Conservation (phyloP, 2,888 invertebrate species). For the Hydrotaea diabolus region DNA sequence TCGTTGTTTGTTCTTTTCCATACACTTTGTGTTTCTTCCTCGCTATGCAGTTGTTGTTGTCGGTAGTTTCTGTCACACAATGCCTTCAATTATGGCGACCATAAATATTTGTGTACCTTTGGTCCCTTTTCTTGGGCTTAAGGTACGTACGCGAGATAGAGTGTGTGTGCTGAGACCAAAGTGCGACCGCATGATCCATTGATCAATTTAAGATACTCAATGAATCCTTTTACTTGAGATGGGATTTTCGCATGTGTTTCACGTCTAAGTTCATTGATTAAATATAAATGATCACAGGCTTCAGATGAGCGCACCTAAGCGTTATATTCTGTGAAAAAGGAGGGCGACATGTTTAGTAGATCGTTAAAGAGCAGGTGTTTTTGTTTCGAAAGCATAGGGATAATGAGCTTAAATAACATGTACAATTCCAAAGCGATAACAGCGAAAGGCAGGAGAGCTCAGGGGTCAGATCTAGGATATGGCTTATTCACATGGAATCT, state of each 20-base stretch:
- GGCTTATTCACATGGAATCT: no score
- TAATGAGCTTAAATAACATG: background rate
- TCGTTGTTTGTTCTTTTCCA: constrained; percentile 22
- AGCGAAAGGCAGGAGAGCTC: no score
- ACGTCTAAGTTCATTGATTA: constrained; percentile 33
- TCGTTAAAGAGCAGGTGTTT: background rate
- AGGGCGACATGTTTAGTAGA: background rate
- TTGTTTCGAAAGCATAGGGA: background rate
- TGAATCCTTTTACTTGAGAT: constrained; percentile 54
- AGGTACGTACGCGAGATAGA: background rate
- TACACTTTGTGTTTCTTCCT: constrained; percentile 16
- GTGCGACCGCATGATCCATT: constrained; percentile 34
- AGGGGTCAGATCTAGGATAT: no score
- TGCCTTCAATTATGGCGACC: constrained; percentile 57
- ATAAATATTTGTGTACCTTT: constrained; percentile 44
- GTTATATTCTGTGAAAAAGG: background rate
- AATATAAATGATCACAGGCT: background rate
- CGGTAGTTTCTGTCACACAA: background rate
- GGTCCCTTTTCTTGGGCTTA: background rate
- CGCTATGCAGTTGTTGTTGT: background rate
- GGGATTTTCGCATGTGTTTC: constrained; percentile 8
- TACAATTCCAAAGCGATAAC: no score
- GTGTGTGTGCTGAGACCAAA: background rate
- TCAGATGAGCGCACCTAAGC: no score
- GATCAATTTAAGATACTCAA: constrained; percentile 49